Evolutionary conservation across 2,113 vertebrate genomes (phyloP).

Genomic region (Cisticola juncidis): DNA sequence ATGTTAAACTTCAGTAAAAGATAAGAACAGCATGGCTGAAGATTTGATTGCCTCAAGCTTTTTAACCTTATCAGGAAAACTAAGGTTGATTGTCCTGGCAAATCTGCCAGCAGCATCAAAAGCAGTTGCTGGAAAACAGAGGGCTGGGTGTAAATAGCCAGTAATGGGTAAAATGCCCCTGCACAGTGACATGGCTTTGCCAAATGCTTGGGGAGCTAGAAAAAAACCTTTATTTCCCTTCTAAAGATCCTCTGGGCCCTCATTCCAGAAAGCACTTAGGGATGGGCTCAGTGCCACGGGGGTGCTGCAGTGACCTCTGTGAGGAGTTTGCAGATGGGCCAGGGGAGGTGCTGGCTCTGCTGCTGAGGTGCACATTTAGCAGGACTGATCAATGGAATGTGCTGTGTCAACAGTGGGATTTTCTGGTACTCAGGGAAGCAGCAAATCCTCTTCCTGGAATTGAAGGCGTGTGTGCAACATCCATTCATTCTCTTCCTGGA

Average conservation of each 20-base stretch:
- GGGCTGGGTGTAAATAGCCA: conserved; percentile 36
- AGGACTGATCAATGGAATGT: neutral
- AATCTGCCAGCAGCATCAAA: conserved; percentile 32
- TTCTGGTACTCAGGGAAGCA: neutral
- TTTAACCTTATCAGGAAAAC: conserved; percentile 69
- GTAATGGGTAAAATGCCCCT: conserved; percentile 25
- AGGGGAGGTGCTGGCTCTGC: neutral
- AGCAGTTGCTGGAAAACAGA: conserved; percentile 35
- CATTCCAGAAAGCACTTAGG: conserved; percentile 30
- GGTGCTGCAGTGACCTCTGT: neutral
- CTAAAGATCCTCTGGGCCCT: neutral
- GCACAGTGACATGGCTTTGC: neutral
- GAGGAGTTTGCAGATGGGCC: neutral
- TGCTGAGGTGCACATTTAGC: neutral
- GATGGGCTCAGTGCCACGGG: neutral
- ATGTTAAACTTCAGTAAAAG: conserved; percentile 22
- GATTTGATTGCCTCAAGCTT: conserved; percentile 51
- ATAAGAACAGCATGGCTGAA: conserved; percentile 26
- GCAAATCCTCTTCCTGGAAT: neutral
- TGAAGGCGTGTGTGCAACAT: neutral
- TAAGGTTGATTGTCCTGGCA: conserved; percentile 53
- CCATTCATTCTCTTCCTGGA: neutral
- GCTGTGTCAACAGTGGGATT: neutral
- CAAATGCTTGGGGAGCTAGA: neutral
- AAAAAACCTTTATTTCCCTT: neutral